Evolutionary conservation across 2,888 invertebrate genomes (phyloP).

Genomic region (Microplitis manilae): DNA sequence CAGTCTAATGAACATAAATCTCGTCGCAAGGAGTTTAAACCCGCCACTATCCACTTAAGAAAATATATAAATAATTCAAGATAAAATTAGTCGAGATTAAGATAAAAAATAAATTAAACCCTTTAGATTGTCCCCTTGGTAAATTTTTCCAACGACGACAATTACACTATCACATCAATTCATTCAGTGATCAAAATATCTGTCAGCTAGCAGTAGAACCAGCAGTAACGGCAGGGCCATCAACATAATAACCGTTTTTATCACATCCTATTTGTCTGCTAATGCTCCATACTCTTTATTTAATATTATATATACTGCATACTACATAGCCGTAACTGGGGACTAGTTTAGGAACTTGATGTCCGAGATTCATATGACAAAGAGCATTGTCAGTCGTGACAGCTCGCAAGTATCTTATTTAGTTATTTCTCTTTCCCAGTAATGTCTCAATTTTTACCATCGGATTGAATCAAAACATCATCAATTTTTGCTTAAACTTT

Average conservation of each 20-base stretch:
- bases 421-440: constrained; percentile 34
- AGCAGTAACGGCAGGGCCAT: constrained; percentile 43
- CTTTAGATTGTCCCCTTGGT: not conserved
- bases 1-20: no score
- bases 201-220: constrained; percentile 36
- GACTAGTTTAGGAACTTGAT: constrained; percentile 44
- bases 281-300: constrained; percentile 43
- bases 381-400: constrained; percentile 51
- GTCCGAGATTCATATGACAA: not conserved
- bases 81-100: not conserved
- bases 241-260: constrained; percentile 57
- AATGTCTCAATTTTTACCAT: not conserved
- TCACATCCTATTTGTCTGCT: constrained; percentile 61
- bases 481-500: no score
- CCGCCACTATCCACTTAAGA: not conserved
- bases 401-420: constrained; percentile 52
- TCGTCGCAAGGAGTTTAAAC: no score
- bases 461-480: no score
- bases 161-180: constrained; percentile 34
- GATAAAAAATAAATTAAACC: not conserved
- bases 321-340: constrained; percentile 54
- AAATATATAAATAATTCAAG: not conserved
- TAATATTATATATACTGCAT: constrained; percentile 50
- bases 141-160: not conserved
- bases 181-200: constrained; percentile 43